Conservation (phyloP, 2,888 invertebrate genomes). For the Drosophila neoperkinsi region DNA sequence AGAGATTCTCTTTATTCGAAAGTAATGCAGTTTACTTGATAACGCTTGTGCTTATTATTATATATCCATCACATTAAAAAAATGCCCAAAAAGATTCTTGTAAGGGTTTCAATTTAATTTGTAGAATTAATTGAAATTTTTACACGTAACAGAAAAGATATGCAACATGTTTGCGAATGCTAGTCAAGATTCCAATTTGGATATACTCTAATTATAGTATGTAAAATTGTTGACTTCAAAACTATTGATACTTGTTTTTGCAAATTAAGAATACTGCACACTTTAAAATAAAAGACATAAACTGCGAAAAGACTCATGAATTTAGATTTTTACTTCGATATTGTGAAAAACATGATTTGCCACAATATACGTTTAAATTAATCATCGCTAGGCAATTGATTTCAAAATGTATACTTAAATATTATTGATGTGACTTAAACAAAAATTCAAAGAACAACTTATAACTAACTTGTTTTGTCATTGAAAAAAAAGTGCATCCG, state of each 20-base stretch:
- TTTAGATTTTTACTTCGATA: background rate
- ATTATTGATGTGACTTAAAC: background rate
- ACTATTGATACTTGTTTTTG: background rate
- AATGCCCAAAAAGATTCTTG: too few species aligned
- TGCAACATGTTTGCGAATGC: constrained; percentile 1
- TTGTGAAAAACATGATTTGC: constrained; percentile 3
- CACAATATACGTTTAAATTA: background rate
- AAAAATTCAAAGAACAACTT: background rate
- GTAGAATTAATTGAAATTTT: background rate
- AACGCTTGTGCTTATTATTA: background rate
- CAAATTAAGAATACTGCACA: background rate
- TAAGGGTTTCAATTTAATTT: background rate
- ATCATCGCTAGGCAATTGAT: constrained; percentile 2
- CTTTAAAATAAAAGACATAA: background rate
- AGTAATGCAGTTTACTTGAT: background rate
- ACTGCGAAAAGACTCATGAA: background rate
- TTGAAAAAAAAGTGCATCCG: constrained; percentile 45
- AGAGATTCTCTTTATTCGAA: background rate
- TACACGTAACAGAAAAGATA: too few species aligned
- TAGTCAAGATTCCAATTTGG: constrained; percentile 5
- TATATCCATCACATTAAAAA: background rate
- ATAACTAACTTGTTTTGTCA: background rate
- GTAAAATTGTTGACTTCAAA: constrained; percentile 1
- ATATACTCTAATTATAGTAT: background rate
- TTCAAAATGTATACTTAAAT: background rate